Percentiles rank a stretch among this genome's conserved stretches.
phyloP scores from a whole-genome alignment of 2,888 invertebrate species.

The Parnassius orleans region DNA sequence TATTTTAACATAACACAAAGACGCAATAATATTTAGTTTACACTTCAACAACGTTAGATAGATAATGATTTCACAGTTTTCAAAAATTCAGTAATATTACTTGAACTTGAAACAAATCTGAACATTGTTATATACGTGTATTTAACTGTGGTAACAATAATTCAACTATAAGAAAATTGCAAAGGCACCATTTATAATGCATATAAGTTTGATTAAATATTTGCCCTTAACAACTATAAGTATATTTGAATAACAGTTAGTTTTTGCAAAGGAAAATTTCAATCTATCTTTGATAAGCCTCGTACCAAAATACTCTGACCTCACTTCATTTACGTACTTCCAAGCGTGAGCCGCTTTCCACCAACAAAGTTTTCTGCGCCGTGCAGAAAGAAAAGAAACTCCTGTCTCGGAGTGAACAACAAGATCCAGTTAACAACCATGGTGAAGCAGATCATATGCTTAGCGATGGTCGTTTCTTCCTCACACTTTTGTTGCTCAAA shows the following conservation, averaged over 20 bases:
- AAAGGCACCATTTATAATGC: too few relatives aligned
- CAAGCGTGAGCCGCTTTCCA: constrained; percentile 46
- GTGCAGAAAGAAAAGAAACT: constrained; percentile 66
- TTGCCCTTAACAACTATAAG: too few relatives aligned
- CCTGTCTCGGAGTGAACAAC: constrained; percentile 68
- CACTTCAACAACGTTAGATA: too few relatives aligned
- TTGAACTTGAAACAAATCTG: too few relatives aligned
- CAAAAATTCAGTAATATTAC: too few relatives aligned
- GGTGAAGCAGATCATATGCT: constrained; percentile 81
- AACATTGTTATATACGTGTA: too few relatives aligned
- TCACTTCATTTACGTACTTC: constrained; percentile 48
- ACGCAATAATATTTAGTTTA: too few relatives aligned
- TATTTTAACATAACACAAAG: too few relatives aligned
- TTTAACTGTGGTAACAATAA: neutral
- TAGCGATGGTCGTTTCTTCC: constrained; percentile 89
- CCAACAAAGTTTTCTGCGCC: constrained; percentile 55
- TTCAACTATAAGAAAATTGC: neutral
- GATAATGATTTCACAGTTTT: too few relatives aligned
- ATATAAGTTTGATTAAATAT: too few relatives aligned
- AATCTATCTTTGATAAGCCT: constrained; percentile 18
- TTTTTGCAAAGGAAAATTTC: constrained; percentile 13
- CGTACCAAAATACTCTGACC: constrained; percentile 25
- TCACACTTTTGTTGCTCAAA: constrained; percentile 87
- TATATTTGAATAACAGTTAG: too few relatives aligned
- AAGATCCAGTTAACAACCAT: constrained; percentile 43